Conservation (phyloP, 1,140 invertebrate genomes). For the Zaprionus nigranus region DNA sequence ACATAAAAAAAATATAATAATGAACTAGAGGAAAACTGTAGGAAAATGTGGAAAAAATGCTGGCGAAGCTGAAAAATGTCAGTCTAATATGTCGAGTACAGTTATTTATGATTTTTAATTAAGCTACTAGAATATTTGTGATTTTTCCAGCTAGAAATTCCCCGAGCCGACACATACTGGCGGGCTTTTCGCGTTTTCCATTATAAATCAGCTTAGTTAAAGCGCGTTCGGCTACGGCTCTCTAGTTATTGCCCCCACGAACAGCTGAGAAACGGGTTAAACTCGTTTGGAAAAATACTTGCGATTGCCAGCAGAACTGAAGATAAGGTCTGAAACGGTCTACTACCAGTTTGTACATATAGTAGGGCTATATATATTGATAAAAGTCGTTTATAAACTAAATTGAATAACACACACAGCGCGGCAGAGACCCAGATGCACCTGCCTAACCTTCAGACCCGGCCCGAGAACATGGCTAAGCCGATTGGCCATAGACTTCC, state of each 20-base stretch:
- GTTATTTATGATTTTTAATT: slow-evolving; percentile 80
- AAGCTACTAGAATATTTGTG: slow-evolving; percentile 56
- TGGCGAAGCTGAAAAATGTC: slow-evolving; percentile 49
- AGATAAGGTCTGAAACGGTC: slow-evolving; percentile 54
- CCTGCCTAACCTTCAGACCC: slow-evolving; percentile 41
- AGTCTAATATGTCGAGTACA: slow-evolving; percentile 65
- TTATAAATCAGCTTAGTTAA: slow-evolving; percentile 42
- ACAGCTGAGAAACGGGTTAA: slow-evolving; percentile 68
- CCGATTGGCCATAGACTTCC: slow-evolving; percentile 59
- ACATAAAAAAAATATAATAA: slow-evolving; percentile 60
- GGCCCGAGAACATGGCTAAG: slow-evolving; percentile 28
- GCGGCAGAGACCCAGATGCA: slow-evolving; percentile 16
- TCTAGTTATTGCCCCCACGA: not conserved
- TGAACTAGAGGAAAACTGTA: slow-evolving; percentile 37
- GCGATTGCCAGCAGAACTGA: slow-evolving; percentile 47
- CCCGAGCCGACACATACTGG: slow-evolving; percentile 11
- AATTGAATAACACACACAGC: slow-evolving; percentile 31
- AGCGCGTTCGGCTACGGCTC: slow-evolving; percentile 49
- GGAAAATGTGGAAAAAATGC: slow-evolving; percentile 40
- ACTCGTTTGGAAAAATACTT: slow-evolving; percentile 76
- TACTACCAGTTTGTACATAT: slow-evolving; percentile 31
- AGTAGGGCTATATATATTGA: slow-evolving; percentile 18
- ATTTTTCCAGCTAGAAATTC: slow-evolving; percentile 39
- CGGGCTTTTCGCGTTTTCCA: slow-evolving; percentile 37
- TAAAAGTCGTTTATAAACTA: slow-evolving; percentile 33